Evolutionary conservation across 2,888 invertebrate species (phyloP).

Genomic region (Sepiola atlantica): DNA sequence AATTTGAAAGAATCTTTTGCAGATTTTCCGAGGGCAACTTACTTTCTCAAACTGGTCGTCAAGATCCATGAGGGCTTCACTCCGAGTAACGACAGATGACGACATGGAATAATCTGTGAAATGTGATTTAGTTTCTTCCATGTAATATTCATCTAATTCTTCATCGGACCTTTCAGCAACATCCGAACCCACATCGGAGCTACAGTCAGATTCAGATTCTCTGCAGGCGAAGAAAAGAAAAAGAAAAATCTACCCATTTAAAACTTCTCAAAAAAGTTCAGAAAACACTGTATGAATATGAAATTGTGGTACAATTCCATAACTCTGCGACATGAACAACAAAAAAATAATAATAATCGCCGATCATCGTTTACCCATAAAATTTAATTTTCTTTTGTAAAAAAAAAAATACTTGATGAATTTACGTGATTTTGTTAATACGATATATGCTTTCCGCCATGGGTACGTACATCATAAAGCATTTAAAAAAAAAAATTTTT

Average conservation of each 20-base stretch:
- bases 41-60: constrained; percentile 93
- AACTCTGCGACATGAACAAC: no score
- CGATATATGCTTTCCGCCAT: no score
- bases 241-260: background rate
- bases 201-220: constrained; percentile 44
- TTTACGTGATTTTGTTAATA: no score
- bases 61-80: constrained; percentile 85
- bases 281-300: no score
- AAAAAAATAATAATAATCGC: no score
- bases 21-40: background rate
- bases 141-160: constrained; percentile 58
- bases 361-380: no score
- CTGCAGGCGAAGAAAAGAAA: constrained; percentile 2
- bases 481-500: no score
- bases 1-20: background rate
- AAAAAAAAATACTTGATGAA: no score
- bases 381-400: no score
- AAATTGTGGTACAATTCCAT: no score
- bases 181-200: constrained; percentile 54
- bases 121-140: constrained; percentile 82
- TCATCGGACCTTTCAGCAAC: constrained; percentile 55
- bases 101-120: constrained; percentile 96
- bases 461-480: no score
- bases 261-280: background rate
- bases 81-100: constrained; percentile 90